Evolutionary conservation across 2,797 vertebrate species (phyloP).

Genomic region (Salarias fasciatus): DNA sequence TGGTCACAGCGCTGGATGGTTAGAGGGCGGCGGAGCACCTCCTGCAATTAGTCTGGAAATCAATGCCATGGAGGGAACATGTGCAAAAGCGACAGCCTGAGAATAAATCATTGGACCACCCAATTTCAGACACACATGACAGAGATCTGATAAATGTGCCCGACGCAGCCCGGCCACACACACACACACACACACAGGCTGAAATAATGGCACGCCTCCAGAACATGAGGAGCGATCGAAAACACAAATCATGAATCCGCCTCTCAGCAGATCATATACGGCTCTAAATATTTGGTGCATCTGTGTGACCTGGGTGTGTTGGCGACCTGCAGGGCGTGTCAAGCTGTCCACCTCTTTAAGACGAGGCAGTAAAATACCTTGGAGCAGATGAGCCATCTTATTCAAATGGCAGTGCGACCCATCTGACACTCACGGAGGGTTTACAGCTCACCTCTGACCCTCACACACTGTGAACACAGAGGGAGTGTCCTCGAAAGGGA

Average conservation of each 20-base stretch:
- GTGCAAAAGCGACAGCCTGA: constrained; percentile 13
- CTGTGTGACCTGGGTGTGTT: constrained; percentile 55
- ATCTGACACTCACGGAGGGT: constrained; percentile 54
- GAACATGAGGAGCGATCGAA: constrained; percentile 26
- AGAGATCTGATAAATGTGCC: constrained; percentile 28
- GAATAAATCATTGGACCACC: constrained; percentile 68
- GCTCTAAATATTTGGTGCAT: constrained; percentile 24
- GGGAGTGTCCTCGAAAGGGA: constrained; percentile 56
- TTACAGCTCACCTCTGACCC: constrained; percentile 68
- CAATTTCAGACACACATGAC: constrained; percentile 41
- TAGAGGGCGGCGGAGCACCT: constrained; percentile 8
- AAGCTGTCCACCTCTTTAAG: constrained; percentile 49
- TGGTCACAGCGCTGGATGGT: constrained; percentile 11
- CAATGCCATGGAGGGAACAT: constrained; percentile 42
- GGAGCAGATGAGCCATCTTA: constrained; percentile 47
- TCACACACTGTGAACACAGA: constrained; percentile 32
- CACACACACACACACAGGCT: constrained; percentile 8
- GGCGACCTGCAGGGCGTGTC: constrained; percentile 52
- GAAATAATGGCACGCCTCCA: background rate
- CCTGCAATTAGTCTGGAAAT: constrained; percentile 52
- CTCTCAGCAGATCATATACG: constrained; percentile 23
- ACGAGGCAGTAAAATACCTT: constrained; percentile 64
- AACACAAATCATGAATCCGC: constrained; percentile 53
- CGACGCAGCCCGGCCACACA: constrained; percentile 40
- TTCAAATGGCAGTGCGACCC: constrained; percentile 59